phyloP scores from a whole-genome alignment of 2,113 vertebrate genomes.

The Syngnathus scovelli region DNA sequence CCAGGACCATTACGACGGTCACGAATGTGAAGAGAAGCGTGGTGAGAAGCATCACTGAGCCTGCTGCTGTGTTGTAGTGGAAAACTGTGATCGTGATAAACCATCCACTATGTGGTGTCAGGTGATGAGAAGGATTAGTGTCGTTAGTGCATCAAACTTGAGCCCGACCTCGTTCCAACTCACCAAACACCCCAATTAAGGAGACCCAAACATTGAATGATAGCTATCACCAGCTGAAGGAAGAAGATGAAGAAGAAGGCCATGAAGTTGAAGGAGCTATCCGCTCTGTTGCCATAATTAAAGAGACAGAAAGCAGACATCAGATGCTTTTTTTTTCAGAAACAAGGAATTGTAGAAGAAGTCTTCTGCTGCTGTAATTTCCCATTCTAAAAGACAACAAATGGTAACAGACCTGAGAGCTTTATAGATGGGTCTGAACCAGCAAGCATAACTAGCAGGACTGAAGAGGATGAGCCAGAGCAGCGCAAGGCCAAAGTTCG shows the following conservation, averaged over 20 bases:
- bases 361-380: not conserved
- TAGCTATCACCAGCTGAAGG: conserved; percentile 77
- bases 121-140: conserved; percentile 39
- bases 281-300: conserved; percentile 58
- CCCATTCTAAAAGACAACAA: too few species aligned
- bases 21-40: conserved; percentile 82
- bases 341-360: too few species aligned
- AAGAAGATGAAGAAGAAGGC: conserved; percentile 93
- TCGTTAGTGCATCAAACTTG: conserved; percentile 28
- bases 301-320: not conserved
- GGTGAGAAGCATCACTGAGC: conserved; percentile 86
- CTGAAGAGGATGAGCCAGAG: conserved; percentile 89
- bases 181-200: conserved; percentile 86
- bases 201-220: conserved; percentile 83
- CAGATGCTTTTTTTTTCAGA: not conserved
- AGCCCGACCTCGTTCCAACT: conserved; percentile 45
- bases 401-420: conserved; percentile 81
- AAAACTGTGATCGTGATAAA: conserved; percentile 80
- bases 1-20: conserved; percentile 73
- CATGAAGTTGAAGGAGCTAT: conserved; percentile 98
- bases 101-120: conserved; percentile 79
- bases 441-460: conserved; percentile 86
- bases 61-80: conserved; percentile 69
- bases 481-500: conserved; percentile 84
- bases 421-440: conserved; percentile 93